Conservation (phyloP, 2,888 invertebrate genomes). For the Papilio protenor region DNA sequence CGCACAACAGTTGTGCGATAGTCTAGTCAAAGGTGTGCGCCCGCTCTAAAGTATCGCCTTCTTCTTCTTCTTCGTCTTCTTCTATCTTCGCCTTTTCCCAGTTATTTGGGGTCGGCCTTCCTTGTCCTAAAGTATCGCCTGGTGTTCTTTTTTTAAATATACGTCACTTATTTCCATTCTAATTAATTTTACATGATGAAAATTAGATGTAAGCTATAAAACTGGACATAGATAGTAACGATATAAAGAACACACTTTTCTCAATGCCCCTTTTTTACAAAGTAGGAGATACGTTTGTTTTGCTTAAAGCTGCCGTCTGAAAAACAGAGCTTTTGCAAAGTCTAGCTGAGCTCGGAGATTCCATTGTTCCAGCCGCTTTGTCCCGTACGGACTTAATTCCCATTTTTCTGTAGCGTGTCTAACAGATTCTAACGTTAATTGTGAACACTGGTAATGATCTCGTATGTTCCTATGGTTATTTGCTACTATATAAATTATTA, state of each 20-base stretch:
- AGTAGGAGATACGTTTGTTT: conserved; percentile 31
- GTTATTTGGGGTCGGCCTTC: too few relatives aligned
- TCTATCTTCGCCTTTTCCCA: too few relatives aligned
- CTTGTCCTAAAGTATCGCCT: too few relatives aligned
- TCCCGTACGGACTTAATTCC: conserved; percentile 24
- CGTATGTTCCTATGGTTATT: not conserved
- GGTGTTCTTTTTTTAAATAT: too few relatives aligned
- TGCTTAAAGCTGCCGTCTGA: conserved; percentile 7
- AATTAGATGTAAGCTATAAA: not conserved
- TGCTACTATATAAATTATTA: not conserved
- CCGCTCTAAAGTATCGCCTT: too few relatives aligned
- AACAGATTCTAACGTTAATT: conserved; percentile 28
- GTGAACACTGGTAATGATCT: conserved; percentile 9
- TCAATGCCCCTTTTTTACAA: conserved; percentile 27
- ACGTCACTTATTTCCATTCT: not conserved
- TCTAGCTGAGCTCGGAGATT: conserved; percentile 5
- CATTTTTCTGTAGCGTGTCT: conserved; percentile 18
- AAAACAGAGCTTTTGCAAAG: conserved; percentile 19
- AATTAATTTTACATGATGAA: not conserved
- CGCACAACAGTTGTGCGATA: too few relatives aligned
- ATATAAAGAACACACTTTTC: not conserved
- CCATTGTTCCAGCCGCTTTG: conserved; percentile 25
- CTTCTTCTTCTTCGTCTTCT: too few relatives aligned
- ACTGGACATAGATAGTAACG: conserved; percentile 1
- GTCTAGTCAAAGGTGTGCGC: too few relatives aligned